A percentile compares a stretch with the other conserved stretches of the same genome.
Evolutionary conservation across 1,140 invertebrate genomes (phyloP).

Genomic region (Drosophila nigrodunni): DNA sequence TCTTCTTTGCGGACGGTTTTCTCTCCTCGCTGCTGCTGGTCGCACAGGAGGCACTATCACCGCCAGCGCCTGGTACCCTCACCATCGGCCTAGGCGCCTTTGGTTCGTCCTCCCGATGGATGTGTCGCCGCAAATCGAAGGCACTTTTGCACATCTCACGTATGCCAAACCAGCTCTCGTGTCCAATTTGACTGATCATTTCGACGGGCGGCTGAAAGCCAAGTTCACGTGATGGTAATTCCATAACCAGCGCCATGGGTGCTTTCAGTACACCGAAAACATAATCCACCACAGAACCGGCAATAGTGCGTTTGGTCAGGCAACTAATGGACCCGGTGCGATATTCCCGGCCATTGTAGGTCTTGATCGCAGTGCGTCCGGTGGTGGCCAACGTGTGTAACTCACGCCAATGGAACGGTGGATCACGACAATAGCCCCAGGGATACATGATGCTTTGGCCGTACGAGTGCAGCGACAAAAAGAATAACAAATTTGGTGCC

Average conservation of each 20-base stretch:
- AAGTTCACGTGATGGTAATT: constrained; percentile 87
- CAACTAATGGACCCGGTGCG: constrained; percentile 74
- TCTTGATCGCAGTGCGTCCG: constrained; percentile 85
- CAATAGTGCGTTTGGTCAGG: constrained; percentile 86
- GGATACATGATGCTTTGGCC: constrained; percentile 87
- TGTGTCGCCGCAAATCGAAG: constrained; percentile 54
- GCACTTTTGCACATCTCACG: constrained; percentile 81
- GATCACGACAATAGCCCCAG: constrained; percentile 86
- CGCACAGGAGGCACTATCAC: background rate
- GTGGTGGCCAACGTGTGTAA: constrained; percentile 82
- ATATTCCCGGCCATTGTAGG: constrained; percentile 85
- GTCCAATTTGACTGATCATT: constrained; percentile 87
- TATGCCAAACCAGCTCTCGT: constrained; percentile 86
- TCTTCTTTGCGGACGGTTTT: constrained; percentile 43
- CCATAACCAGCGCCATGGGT: constrained; percentile 89
- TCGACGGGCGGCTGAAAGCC: constrained; percentile 88
- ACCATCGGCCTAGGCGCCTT: constrained; percentile 23
- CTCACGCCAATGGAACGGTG: constrained; percentile 69
- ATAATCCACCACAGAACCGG: constrained; percentile 90
- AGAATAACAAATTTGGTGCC: constrained; percentile 86
- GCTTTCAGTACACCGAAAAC: constrained; percentile 87
- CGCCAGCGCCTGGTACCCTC: background rate
- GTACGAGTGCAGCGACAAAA: constrained; percentile 90
- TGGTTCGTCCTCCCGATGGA: constrained; percentile 54
- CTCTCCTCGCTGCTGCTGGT: background rate